Evolutionary conservation across 2,797 vertebrate genomes (phyloP).

Genomic region (Sebastes variabilis): DNA sequence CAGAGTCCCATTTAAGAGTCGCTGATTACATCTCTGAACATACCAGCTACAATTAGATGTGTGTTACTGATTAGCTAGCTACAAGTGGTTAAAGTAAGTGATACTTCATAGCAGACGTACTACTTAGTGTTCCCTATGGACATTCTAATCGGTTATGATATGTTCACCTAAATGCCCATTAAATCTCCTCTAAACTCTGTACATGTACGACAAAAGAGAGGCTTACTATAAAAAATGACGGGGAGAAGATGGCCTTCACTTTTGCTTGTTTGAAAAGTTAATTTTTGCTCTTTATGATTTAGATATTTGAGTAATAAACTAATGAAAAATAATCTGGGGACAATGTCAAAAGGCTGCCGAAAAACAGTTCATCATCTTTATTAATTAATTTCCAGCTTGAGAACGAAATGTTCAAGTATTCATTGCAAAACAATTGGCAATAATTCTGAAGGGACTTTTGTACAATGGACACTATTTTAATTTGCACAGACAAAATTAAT

Average conservation of each 20-base stretch:
- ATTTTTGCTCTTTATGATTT: not conserved
- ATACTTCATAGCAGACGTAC: conserved; percentile 44
- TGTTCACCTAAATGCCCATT: conserved; percentile 28
- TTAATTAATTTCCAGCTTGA: not conserved
- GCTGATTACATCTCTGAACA: conserved; percentile 78
- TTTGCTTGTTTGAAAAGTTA: not conserved
- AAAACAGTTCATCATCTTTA: not conserved
- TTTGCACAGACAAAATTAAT: not conserved
- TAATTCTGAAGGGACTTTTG: not conserved
- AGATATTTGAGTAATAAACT: not conserved
- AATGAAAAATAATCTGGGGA: not conserved
- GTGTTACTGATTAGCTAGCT: conserved; percentile 72
- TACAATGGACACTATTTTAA: not conserved
- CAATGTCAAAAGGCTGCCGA: not conserved
- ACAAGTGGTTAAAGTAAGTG: conserved; percentile 69
- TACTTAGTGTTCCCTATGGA: conserved; percentile 30
- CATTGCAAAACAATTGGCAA: not conserved
- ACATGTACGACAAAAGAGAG: not conserved
- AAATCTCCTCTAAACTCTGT: not conserved
- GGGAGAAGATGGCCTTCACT: not conserved
- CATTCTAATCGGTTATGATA: conserved; percentile 24
- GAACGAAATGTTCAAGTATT: not conserved
- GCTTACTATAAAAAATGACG: not conserved
- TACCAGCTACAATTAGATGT: conserved; percentile 79
- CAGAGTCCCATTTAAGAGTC: conserved; percentile 69